phyloP scores from a whole-genome alignment of 2,113 vertebrate genomes.

The Poicephalus meyeri region DNA sequence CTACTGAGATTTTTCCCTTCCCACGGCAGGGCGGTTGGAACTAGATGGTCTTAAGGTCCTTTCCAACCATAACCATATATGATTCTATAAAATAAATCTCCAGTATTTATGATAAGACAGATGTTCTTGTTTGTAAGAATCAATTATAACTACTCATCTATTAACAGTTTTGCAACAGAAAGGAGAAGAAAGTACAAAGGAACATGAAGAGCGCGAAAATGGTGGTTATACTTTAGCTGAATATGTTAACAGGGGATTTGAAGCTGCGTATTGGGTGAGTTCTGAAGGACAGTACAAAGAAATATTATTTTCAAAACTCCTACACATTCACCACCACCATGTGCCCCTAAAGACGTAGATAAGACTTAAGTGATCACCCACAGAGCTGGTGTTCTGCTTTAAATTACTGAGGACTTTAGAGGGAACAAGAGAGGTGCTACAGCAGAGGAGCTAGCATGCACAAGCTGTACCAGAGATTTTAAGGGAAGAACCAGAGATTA shows the following conservation, averaged over 20 bases:
- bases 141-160: neutral
- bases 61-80: neutral
- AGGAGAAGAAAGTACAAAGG: neutral
- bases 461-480: neutral
- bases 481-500: neutral
- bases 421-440: neutral
- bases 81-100: neutral
- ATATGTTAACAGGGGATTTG: accelerated
- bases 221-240: neutral
- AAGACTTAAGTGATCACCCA: neutral
- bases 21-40: neutral
- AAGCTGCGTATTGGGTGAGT: neutral
- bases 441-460: accelerated
- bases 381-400: neutral
- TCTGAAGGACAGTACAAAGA: neutral
- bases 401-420: neutral
- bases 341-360: neutral
- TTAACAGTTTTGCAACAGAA: neutral
- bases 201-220: neutral
- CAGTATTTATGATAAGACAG: neutral
- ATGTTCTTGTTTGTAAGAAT: neutral
- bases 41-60: neutral
- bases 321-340: no score
- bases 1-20: neutral
- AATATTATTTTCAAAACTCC: neutral